phyloP scores from a whole-genome alignment of 2,113 vertebrate genomes.

The Pomatostomus ruficeps region DNA sequence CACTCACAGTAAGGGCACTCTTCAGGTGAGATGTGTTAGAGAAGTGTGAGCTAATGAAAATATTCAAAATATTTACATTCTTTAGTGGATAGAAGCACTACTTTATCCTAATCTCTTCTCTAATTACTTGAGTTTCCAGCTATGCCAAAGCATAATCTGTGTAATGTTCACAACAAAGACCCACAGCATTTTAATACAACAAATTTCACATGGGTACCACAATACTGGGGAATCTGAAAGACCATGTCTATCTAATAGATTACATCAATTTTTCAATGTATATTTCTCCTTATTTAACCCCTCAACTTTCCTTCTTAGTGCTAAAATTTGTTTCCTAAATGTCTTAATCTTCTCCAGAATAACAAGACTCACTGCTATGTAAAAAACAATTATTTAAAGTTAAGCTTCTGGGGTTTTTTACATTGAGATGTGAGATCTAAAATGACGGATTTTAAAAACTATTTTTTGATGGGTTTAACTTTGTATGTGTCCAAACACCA shows the following conservation, averaged over 20 bases:
- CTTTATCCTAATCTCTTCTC: slow-evolving; percentile 48
- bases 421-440: background rate
- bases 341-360: background rate
- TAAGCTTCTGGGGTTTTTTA: background rate
- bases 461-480: background rate
- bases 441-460: background rate
- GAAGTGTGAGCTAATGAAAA: slow-evolving; percentile 35
- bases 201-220: background rate
- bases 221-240: background rate
- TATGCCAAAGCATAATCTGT: background rate
- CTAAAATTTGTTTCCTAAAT: background rate
- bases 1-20: background rate
- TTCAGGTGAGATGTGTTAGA: slow-evolving; percentile 31
- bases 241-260: background rate
- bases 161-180: background rate
- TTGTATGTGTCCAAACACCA: background rate
- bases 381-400: background rate
- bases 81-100: slow-evolving; percentile 27
- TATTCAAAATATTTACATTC: slow-evolving; percentile 69
- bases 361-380: background rate
- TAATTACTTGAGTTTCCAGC: slow-evolving; percentile 38
- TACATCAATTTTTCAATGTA: background rate
- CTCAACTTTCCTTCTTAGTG: background rate
- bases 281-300: background rate
- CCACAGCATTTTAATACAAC: background rate